Percentiles rank a stretch among this genome's conserved stretches.
These are phyloP conservation scores for Grantiella picta DNA, from an alignment of 2,113 vertebrate species.

Conservation along the genomic window DNA sequence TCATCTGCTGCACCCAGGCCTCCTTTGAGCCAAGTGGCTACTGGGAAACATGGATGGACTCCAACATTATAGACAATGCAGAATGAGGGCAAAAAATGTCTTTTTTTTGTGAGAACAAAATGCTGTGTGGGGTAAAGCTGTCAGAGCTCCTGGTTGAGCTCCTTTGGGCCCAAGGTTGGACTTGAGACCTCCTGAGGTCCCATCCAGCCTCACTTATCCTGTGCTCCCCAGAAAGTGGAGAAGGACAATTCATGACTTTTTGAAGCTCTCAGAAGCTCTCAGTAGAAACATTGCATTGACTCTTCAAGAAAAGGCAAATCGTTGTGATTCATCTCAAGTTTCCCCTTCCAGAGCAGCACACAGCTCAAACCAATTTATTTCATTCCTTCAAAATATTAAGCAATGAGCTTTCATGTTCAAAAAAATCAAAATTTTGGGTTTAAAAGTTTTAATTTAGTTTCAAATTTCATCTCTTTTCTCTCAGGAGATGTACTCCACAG, in stretches of 20 bases:
- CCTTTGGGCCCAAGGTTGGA: background rate
- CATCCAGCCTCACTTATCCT: background rate
- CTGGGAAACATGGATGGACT: fast-evolving
- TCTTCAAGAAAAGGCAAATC: background rate
- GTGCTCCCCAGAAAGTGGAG: background rate
- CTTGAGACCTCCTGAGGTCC: background rate
- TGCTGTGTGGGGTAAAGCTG: fast-evolving
- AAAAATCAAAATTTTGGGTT: background rate
- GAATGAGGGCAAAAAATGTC: background rate
- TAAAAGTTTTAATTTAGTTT: background rate
- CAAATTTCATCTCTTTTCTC: background rate
- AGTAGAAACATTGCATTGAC: background rate
- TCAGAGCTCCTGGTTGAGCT: background rate
- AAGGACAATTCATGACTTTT: background rate
- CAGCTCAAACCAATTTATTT: background rate
- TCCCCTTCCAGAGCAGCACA: background rate
- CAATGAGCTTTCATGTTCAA: background rate
- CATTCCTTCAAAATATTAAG: background rate
- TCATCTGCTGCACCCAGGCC: background rate
- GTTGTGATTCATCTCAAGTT: background rate
- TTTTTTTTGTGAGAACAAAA: background rate
- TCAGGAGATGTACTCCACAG: background rate
- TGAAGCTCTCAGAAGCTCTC: background rate
- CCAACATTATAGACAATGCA: fast-evolving
- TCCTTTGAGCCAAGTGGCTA: background rate